phyloP scores from a whole-genome alignment of 92 coral and sea anemone genomes.

The Desmophyllum pertusum region DNA sequence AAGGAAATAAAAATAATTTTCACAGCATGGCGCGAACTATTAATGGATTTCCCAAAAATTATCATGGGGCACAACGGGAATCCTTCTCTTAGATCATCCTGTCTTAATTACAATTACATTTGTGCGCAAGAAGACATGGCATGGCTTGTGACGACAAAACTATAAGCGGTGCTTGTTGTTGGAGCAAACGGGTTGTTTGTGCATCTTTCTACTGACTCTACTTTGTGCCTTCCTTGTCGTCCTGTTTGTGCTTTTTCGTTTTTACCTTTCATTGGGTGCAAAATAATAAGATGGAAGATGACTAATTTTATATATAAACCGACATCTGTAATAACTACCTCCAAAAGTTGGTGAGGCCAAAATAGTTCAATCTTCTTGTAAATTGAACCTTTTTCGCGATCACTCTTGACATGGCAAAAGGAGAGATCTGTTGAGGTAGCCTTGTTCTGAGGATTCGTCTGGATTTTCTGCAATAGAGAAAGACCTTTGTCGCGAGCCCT shows the following conservation, averaged over 20 bases:
- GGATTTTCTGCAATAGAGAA: background rate
- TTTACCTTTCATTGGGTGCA: background rate
- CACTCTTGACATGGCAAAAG: background rate
- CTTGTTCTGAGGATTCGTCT: background rate
- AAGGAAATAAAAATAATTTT: too few species aligned
- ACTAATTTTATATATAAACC: background rate
- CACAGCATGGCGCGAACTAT: too few species aligned
- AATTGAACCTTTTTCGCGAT: slow-evolving; percentile 34
- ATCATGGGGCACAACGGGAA: too few species aligned
- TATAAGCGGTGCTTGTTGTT: too few species aligned
- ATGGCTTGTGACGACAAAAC: too few species aligned
- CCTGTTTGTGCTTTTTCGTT: background rate
- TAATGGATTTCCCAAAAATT: too few species aligned
- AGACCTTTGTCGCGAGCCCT: background rate
- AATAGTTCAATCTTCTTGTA: slow-evolving; percentile 20
- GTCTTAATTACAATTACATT: too few species aligned
- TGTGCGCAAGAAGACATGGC: too few species aligned
- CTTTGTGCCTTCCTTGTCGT: too few species aligned
- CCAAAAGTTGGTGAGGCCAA: slow-evolving; percentile 57
- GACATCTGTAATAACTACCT: slow-evolving; percentile 28
- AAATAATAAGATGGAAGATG: background rate
- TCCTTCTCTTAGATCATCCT: too few species aligned
- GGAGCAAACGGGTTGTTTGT: too few species aligned
- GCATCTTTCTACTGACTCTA: too few species aligned
- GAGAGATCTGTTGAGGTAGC: slow-evolving; percentile 1